Base-by-base conservation (phyloP, 2,888 invertebrate species). In the Drosophila infuscata region DNA sequence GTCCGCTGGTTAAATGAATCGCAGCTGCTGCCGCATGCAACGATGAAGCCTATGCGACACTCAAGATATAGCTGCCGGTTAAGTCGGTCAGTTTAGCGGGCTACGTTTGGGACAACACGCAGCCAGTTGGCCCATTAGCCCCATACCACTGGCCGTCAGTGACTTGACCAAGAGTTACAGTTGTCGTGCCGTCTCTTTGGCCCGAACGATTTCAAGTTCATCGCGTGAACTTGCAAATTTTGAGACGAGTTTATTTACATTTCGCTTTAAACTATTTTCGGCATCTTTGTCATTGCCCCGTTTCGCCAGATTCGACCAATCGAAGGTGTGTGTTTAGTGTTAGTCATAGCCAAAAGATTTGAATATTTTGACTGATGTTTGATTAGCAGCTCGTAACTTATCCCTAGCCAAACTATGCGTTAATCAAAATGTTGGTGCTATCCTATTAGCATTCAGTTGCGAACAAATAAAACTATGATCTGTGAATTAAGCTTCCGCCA, bases 221-320 rank as follows among this genome's bases (percentile, higher is more conserved):
- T 72, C 68, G 63, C 60, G 38, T 90, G 87, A 90, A 87, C 89
- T 89, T 87, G 89, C 90, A 43, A 82, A 90, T 81, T 74, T 25
- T 30, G 8, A 43, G 20, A 25, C 35, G 15, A 38, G 48, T 56
- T 70, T 74, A 70, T 78, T 71, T 58, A 67, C 69, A 54, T 64
- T 73, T 72, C 41, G 29, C 9, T 58, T 67, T 17, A 20, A 57
- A 64, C 71, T 69, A 70, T 82, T 83, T 73, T 70, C 59, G 57
- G 77, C 46, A 41, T 51, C 38, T 51, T 48, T n/a, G 59, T 17
- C 20, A 60, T 43, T 60, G 68, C 64, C 58, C 62, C 64, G 65
- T 77, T 81, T 79, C 69, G 46, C 54, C 62, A 58, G 54, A 30
- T 41, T 57, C 15, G 32, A 17, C 62, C 17, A 25, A 36, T 36